Evolutionary conservation across 2,113 vertebrate genomes (phyloP).

Genomic region (Phaethon lepturus): DNA sequence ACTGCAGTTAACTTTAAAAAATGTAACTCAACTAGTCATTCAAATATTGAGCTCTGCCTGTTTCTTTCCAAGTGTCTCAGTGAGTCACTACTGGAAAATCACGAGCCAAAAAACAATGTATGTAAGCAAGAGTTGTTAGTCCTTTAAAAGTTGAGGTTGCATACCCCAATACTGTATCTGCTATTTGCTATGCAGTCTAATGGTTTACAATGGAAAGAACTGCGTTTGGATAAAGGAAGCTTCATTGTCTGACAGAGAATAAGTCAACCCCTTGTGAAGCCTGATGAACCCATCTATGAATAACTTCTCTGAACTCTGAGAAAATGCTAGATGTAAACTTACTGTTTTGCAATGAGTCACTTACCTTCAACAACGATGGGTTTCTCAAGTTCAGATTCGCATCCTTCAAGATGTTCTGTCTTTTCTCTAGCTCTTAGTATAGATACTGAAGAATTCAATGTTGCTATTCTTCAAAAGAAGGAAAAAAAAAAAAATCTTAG

Average conservation of each 20-base stretch:
- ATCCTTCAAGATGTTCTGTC: neutral
- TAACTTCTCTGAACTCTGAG: neutral
- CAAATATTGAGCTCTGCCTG: neutral
- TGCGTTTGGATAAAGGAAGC: neutral
- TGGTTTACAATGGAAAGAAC: neutral
- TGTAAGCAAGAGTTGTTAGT: neutral
- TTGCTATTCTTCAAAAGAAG: neutral
- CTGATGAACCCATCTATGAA: neutral
- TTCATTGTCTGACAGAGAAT: neutral
- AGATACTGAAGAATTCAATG: neutral
- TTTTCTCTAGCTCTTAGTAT: neutral
- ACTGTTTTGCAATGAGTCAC: neutral
- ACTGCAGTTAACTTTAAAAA: neutral
- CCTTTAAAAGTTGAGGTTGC: neutral
- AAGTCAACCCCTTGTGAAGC: neutral
- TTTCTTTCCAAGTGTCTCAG: neutral
- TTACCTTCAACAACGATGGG: neutral
- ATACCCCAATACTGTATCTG: neutral
- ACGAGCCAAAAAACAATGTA: neutral
- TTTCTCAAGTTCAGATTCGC: neutral
- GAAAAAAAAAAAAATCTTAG: neutral
- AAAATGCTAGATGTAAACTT: neutral
- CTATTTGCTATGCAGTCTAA: neutral
- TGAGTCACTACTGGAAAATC: neutral
- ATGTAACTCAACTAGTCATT: neutral